phyloP scores from a whole-genome alignment of 2,888 invertebrate species.

The Hirtodrosophila cameraria region DNA sequence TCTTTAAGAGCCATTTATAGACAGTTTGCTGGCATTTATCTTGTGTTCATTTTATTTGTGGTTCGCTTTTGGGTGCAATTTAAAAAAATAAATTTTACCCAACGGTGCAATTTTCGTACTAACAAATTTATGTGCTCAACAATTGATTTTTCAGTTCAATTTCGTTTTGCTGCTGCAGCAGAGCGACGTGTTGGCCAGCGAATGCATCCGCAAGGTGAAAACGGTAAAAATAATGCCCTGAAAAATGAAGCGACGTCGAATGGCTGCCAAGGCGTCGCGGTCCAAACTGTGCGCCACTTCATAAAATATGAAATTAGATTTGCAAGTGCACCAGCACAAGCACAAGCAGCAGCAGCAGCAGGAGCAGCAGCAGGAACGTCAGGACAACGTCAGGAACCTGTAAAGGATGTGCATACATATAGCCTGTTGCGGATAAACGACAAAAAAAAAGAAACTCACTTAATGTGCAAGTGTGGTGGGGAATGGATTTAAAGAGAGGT shows the following conservation, averaged over 20 bases:
- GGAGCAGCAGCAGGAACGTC: slow-evolving; percentile 6
- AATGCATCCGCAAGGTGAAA: slow-evolving; percentile 51
- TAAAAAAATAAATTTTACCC: slow-evolving; percentile 72
- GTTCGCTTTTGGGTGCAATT: slow-evolving; percentile 59
- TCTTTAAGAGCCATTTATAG: slow-evolving; percentile 26
- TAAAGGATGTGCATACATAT: slow-evolving; percentile 54
- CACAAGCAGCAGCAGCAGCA: slow-evolving; percentile 10
- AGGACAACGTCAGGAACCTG: slow-evolving; percentile 33
- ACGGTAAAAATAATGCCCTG: slow-evolving; percentile 43
- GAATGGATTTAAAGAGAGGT: slow-evolving; percentile 33
- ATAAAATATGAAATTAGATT: slow-evolving; percentile 80
- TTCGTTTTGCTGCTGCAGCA: slow-evolving; percentile 38
- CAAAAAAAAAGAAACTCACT: slow-evolving; percentile 35
- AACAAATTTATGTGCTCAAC: slow-evolving; percentile 77
- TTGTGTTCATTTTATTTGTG: slow-evolving; percentile 34
- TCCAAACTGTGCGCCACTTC: slow-evolving; percentile 61
- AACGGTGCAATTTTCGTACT: slow-evolving; percentile 72
- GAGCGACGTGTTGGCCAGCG: slow-evolving; percentile 20
- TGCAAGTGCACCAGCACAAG: slow-evolving; percentile 55
- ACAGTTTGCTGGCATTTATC: slow-evolving; percentile 34
- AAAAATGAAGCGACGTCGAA: slow-evolving; percentile 37
- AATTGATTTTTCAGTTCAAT: slow-evolving; percentile 77
- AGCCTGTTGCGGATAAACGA: slow-evolving; percentile 49
- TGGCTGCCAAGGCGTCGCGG: slow-evolving; percentile 32
- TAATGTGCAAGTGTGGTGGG: slow-evolving; percentile 44